Evolutionary conservation across 2,797 vertebrate genomes (phyloP), one percentile per base, ranked within the genome.

Genomic region (Phoxinus dragarum): DNA sequence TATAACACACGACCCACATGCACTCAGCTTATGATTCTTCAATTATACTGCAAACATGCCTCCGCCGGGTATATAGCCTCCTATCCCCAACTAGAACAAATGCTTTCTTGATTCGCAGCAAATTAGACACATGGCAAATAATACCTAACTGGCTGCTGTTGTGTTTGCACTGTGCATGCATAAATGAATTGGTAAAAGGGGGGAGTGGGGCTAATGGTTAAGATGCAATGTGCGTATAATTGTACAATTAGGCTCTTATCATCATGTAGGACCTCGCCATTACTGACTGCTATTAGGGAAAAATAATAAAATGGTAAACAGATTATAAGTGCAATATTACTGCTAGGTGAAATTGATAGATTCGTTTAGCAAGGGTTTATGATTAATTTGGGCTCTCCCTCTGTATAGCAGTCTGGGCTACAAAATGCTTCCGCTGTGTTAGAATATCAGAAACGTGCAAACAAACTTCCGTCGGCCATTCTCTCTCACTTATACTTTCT

Each of bases 71-170:
- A 90, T 87, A 88, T 80, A 80, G 86, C 86, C 87, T 86, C 79
- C 86, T 87, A 88, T 86, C 73, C 74, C 86, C 85, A 87, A 82
- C 74, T 68, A 54, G 86, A 67, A 85, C 86, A 87, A 88, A 88
- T 84, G 77, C 59, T 73, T 87, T 82, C 85, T 78, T 87, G 87
- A 90, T 90, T 90, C 64, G 34, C 78, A 80, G 86, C 81, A 88
- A 88, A 90, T 90, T 88, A 90, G 87, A 88, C 89, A 87, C 86
- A 87, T 86, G 86, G 88, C 84, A 87, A 88, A 88, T 90, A 84
- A 88, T 81, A 88, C 89, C 87, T 84, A 82, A 87, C 86, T 71
- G 72, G 81, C 86, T 87, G 80, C 86, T 86, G 87, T 87, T 86
- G 86, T 88, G 87, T 90, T 85, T 88, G 89, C 84, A 81, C 89